Evolutionary conservation across 2,113 vertebrate species (phyloP), one percentile per base, ranked within the genome.

Genomic region (Prochilodus magdalenae): DNA sequence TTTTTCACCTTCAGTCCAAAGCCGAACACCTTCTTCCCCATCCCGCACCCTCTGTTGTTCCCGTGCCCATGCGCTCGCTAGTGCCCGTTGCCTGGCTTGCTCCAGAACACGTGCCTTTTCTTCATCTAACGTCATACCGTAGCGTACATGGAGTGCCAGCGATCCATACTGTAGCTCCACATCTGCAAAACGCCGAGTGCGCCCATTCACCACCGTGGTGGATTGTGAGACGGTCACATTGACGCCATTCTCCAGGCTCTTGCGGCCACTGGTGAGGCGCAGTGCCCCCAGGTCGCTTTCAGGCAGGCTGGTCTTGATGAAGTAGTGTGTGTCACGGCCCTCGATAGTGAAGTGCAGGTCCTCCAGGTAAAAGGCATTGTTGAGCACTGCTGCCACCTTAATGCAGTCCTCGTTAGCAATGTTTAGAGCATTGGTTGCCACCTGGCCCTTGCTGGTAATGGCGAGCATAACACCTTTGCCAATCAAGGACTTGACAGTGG

Each of bases 391-490:
- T 0, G 98, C 97, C 89, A 99, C 97, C 92, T 99, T 99, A 89
- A 99, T 99, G 94, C 98, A 99, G 94, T 99, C 98, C 91, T 99
- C 98, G 8, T 97, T 99, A 63, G 98, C 98, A 22, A 99, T 96
- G 91, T 99, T 99, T 81, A 98, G 95, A 72, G 96, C 96, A 0
- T 97, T 99, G 88, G 98, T 99, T 84, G 96, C 95, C 87, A 99
- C 98, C 72, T 96, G 97, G 78, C 98, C 97, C 86, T 97, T 96
- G 90, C 94, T 96, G 73, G 85, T 86, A 82, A 99, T 95, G 1
- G 98, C 98, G 0, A 99, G 94, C 98, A 99, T 99, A 76, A 99
- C 98, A 16, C 98, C 98, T 87, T 98, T 99, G 72, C 98, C 98
- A 1, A 99, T 96, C 57, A 99, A 94, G 26, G 98, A 99, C 90